Percentiles rank a stretch among this genome's conserved stretches.
Conservation (phyloP, 2,797 vertebrate genomes). For the Sylvia borin region DNA sequence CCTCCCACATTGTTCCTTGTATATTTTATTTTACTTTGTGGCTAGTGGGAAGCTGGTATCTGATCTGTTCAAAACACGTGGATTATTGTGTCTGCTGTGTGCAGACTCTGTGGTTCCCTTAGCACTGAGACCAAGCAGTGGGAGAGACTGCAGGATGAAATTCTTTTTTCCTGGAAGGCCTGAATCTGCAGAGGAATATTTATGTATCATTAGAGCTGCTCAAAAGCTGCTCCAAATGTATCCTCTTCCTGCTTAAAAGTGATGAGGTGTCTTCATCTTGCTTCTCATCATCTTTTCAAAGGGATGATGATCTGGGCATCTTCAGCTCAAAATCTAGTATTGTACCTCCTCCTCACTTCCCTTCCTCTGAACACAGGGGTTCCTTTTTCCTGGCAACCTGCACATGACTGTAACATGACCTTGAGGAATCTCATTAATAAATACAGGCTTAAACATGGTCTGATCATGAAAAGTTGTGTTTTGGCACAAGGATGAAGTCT, state of each 20-base stretch:
- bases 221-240: background rate
- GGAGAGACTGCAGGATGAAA: background rate
- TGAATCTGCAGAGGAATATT: background rate
- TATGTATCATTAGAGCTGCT: background rate
- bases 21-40: background rate
- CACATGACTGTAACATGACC: background rate
- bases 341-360: background rate
- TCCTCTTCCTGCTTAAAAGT: background rate
- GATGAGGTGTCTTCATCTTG: background rate
- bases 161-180: background rate
- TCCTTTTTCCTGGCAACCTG: background rate
- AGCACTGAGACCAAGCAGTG: background rate
- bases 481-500: background rate
- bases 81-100: background rate
- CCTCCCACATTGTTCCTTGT: background rate
- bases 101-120: background rate
- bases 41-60: background rate
- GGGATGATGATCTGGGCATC: background rate
- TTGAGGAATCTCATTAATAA: background rate
- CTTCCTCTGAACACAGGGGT: background rate
- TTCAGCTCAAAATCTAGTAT: background rate
- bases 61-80: background rate
- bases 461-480: background rate
- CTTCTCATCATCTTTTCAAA: background rate
- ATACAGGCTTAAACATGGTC: background rate